phyloP scores from a whole-genome alignment of 2,888 invertebrate genomes.

The Lepetodrilus schrolli region DNA sequence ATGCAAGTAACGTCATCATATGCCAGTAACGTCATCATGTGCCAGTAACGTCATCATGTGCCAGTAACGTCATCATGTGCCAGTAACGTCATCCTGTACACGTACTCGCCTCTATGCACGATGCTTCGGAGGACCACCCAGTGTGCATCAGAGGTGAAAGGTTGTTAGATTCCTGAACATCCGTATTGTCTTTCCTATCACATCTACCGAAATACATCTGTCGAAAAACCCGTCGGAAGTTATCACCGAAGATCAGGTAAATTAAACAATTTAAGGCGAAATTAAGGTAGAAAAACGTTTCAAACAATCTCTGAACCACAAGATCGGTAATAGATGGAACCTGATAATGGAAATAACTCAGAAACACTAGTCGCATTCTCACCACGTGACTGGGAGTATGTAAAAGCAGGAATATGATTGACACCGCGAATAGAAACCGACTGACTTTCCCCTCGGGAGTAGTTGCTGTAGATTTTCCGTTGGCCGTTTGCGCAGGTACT shows the following conservation, averaged over 20 bases:
- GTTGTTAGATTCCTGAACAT: conserved; percentile 7
- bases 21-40: no score
- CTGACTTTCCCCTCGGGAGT: conserved; percentile 33
- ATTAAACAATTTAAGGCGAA: conserved; percentile 35
- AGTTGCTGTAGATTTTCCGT: not conserved
- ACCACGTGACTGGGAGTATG: conserved; percentile 34
- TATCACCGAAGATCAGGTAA: conserved; percentile 32
- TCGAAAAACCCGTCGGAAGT: conserved; percentile 32
- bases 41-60: no score
- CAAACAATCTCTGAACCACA: conserved; percentile 31
- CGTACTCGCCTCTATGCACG: not conserved
- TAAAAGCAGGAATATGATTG: conserved; percentile 34
- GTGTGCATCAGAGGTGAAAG: not conserved
- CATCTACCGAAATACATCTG: conserved; percentile 12
- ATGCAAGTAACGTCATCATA: no score
- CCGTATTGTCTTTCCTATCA: not conserved
- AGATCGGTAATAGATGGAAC: conserved; percentile 1
- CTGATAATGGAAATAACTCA: not conserved
- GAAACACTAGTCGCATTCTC: conserved; percentile 27
- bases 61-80: no score
- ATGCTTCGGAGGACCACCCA: not conserved
- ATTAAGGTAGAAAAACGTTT: conserved; percentile 33
- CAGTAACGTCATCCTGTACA: no score
- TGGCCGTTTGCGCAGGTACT: not conserved
- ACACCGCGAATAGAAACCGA: conserved; percentile 34